Conservation (phyloP, 2,113 vertebrate species). For the Psephotus haematonotus region DNA sequence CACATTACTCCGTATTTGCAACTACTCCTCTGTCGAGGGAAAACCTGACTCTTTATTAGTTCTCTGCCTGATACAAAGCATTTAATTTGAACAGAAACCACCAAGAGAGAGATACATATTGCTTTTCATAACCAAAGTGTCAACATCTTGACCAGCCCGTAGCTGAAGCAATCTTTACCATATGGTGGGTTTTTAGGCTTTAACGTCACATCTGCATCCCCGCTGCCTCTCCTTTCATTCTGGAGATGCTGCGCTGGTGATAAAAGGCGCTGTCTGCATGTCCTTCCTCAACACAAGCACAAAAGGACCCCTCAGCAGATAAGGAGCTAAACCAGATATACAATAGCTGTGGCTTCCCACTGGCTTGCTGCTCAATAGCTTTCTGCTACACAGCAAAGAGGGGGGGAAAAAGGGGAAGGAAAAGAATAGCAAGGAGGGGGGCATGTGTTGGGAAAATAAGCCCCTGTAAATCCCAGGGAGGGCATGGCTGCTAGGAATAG, state of each 20-base stretch:
- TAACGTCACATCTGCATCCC: conserved; percentile 57
- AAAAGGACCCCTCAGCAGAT: conserved; percentile 64
- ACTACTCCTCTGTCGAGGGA: conserved; percentile 60
- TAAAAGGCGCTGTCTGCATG: conserved; percentile 48
- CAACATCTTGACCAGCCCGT: conserved; percentile 69
- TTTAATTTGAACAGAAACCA: conserved; percentile 80
- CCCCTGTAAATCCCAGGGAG: conserved; percentile 47
- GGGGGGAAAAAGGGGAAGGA: not conserved
- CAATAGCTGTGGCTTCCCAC: conserved; percentile 65
- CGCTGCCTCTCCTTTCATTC: conserved; percentile 61
- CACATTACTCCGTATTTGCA: conserved; percentile 79
- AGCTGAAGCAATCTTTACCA: conserved; percentile 71
- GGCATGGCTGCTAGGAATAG: not conserved
- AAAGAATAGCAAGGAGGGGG: not conserved
- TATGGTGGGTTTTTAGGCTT: conserved; percentile 71
- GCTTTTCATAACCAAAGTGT: conserved; percentile 76
- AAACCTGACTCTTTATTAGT: conserved; percentile 76
- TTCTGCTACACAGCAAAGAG: conserved; percentile 21
- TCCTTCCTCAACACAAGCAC: conserved; percentile 60
- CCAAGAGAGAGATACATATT: conserved; percentile 75
- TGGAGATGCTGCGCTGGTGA: conserved; percentile 39
- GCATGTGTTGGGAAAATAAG: conserved; percentile 46
- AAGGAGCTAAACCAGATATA: conserved; percentile 59
- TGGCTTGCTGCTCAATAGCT: conserved; percentile 60
- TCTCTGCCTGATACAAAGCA: conserved; percentile 76